Base-by-base conservation (phyloP, 2,113 vertebrate genomes). In the Eolophus roseicapilla region DNA sequence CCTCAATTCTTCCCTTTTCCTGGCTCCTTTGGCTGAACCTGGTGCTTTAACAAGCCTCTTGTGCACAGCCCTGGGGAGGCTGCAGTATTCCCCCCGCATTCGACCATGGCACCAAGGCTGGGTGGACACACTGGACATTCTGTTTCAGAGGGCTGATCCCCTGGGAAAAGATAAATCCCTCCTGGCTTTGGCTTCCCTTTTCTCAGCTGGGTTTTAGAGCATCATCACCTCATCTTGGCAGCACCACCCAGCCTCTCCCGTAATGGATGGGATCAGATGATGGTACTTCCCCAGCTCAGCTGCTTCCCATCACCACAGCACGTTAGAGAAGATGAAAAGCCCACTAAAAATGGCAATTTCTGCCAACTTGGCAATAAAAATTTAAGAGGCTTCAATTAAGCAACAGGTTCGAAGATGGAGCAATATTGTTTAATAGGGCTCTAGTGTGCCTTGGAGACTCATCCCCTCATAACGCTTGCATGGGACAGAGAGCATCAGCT, bases 341-440 rank as follows among this genome's bases (percentile, higher is more conserved):
- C 1, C 85, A 50, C 86, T 91, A 85, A 90, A 88, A 95, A 74
- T 11, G 76, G 63, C 91, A 52, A 67, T 96, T 96, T 75, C 90
- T 95, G 92, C 91, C 93, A 90, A 86, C 67, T 19, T 46, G 73
- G 69, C 92, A 53, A 20, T 93, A 93, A 95, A 95, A 86, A 84
- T 87, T 90, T 79, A 91, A 95, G 79, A 96, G 87, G 79, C 76
- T 91, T 88, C 96, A 95, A 91, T 96, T 95, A 95, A 92, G 73
- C 89, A 88, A 92, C 24, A 59, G 69, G 82, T 94, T 96, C 0
- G 2, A 75, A 93, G 78, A 50, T 49, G 21, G 90, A 93, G 83
- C 73, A 71, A 17, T 95, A 65, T 92, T 79, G 53, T 83, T 83
- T 92, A 92, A 80, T 70, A 82, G 67, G 50, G 70, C 83, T 96